Percentiles rank a stretch among this genome's conserved stretches.
Evolutionary conservation across 2,888 invertebrate species (phyloP).

Genomic region (Drosophila glabriapex): DNA sequence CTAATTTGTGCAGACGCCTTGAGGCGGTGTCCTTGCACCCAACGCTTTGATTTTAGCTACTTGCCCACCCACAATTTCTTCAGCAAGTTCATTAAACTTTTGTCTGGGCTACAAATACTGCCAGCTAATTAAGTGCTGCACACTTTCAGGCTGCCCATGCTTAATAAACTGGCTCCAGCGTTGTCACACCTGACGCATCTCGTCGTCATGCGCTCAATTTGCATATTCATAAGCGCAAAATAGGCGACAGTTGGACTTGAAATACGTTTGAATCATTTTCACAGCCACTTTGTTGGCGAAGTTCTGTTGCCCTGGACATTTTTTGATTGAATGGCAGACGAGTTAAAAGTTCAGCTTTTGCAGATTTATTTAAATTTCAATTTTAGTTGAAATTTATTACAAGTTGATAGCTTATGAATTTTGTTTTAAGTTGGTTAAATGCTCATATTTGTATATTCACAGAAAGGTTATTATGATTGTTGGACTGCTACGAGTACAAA

Average conservation of each 20-base stretch:
- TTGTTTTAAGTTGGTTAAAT: neutral
- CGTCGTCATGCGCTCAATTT: conserved; percentile 45
- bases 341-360: conserved; percentile 13
- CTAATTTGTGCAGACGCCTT: conserved; percentile 77
- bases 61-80: conserved; percentile 1
- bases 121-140: conserved; percentile 70
- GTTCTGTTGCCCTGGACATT: conserved; percentile 38
- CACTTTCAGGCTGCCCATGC: conserved; percentile 44
- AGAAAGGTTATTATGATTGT: neutral
- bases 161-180: conserved; percentile 61
- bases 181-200: conserved; percentile 63
- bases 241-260: conserved; percentile 1
- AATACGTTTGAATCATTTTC: conserved; percentile 25
- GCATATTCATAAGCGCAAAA: conserved; percentile 61
- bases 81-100: conserved; percentile 66
- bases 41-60: conserved; percentile 58
- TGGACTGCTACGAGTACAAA: neutral
- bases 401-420: conserved; percentile 17
- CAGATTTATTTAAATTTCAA: conserved; percentile 3
- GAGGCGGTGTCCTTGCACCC: conserved; percentile 33
- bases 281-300: conserved; percentile 52
- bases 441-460: neutral
- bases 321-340: conserved; percentile 51
- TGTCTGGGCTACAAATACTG: conserved; percentile 24
- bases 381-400: conserved; percentile 15